A percentile compares a stretch with the other conserved stretches of the same genome.
Evolutionary conservation across 2,888 invertebrate species (phyloP).

Genomic region (Phaedon cochleariae): DNA sequence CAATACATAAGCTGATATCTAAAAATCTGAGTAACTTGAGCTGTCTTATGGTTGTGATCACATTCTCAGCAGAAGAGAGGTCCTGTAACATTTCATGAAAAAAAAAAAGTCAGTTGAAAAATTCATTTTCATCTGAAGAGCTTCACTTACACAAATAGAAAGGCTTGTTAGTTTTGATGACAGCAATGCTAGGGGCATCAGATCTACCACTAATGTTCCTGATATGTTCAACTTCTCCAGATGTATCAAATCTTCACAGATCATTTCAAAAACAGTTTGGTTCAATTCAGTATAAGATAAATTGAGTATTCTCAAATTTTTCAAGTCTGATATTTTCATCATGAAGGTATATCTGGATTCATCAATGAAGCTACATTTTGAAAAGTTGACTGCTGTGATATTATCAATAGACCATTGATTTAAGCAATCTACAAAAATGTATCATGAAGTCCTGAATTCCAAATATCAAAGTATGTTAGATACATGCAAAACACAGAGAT

Average conservation of each 20-base stretch:
- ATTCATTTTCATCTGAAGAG: neutral
- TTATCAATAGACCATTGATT: conserved; percentile 73
- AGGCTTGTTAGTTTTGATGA: conserved; percentile 68
- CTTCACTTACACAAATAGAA: conserved; percentile 65
- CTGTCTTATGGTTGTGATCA: conserved; percentile 48
- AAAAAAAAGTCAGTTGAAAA: neutral
- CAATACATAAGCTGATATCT: conserved; percentile 56
- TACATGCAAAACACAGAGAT: too few relatives aligned
- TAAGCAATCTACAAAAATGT: conserved; percentile 65
- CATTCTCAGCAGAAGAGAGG: conserved; percentile 43
- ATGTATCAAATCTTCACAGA: conserved; percentile 71
- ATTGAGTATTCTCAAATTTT: conserved; percentile 68
- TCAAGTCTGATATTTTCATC: conserved; percentile 69
- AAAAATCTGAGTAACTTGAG: conserved; percentile 52
- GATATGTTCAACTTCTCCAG: conserved; percentile 74
- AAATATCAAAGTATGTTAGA: too few relatives aligned
- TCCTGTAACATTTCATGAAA: conserved; percentile 45
- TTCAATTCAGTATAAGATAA: conserved; percentile 76
- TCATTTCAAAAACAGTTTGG: conserved; percentile 70
- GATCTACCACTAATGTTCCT: conserved; percentile 69
- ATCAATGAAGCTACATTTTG: conserved; percentile 70
- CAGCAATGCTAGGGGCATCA: conserved; percentile 67
- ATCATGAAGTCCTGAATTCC: too few relatives aligned
- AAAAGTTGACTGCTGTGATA: conserved; percentile 69
- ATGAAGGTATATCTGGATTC: conserved; percentile 61